These are phyloP conservation scores for Oasisia sp. DNA, from an alignment of 2,888 invertebrate genomes.

Conservation along the genomic window DNA sequence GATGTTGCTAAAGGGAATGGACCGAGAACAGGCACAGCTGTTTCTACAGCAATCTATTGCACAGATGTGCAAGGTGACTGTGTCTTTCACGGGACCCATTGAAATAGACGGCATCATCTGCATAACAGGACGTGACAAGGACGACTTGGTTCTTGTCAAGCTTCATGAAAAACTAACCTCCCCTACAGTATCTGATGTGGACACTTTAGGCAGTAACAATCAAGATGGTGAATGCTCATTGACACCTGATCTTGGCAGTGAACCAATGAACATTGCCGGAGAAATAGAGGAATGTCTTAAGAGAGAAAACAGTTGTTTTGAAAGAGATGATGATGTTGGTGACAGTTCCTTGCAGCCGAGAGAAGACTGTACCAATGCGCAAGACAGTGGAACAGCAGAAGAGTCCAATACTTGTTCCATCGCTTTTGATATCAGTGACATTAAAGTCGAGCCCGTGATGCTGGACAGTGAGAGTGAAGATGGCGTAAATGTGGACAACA, in stretches of 20 bases:
- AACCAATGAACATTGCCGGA: background rate
- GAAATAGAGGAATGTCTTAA: background rate
- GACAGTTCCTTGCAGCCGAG: background rate
- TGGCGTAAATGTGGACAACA: background rate
- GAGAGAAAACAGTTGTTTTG: background rate
- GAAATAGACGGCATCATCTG: slow-evolving; percentile 12
- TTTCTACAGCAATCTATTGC: background rate
- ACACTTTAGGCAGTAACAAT: background rate
- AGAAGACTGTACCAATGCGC: background rate
- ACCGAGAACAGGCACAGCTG: background rate
- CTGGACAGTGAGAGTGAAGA: background rate
- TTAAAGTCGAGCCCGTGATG: background rate
- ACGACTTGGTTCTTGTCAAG: slow-evolving; percentile 6
- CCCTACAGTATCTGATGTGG: background rate
- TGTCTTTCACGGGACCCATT: background rate
- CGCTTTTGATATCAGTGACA: background rate
- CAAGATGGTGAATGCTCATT: background rate
- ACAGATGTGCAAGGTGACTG: slow-evolving; percentile 3
- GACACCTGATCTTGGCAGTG: background rate
- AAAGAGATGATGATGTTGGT: background rate
- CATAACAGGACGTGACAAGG: background rate
- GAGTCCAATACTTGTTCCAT: background rate
- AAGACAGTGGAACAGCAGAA: background rate
- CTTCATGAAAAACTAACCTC: slow-evolving; percentile 5
- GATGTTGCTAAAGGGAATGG: background rate